Evolutionary conservation across 30 jellyfish, hydroid and myxozoan genomes (phyloP).

Genomic region (Rhopilema esculentum): DNA sequence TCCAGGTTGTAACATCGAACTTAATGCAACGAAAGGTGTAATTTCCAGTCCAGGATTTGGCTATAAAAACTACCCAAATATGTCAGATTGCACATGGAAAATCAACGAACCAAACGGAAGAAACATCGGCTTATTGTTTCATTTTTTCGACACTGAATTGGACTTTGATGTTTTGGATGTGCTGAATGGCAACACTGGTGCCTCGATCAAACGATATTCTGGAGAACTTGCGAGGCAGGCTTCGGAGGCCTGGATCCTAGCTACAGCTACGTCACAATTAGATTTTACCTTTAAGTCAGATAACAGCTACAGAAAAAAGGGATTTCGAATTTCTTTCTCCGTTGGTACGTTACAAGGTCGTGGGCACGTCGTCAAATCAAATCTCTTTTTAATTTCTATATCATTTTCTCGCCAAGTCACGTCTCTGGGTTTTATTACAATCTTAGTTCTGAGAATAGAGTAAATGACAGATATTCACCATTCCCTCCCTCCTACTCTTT

Average conservation of each 20-base stretch:
- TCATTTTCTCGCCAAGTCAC: too few species aligned
- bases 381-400: too few species aligned
- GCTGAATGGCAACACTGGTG: conserved; percentile 21
- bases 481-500: background rate
- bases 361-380: too few species aligned
- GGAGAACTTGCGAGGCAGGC: conserved; percentile 58
- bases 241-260: conserved; percentile 46
- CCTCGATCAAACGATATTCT: conserved; percentile 40
- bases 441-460: background rate
- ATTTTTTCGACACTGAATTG: conserved; percentile 82
- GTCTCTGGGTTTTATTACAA: too few species aligned
- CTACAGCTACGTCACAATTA: conserved; percentile 17
- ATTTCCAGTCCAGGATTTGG: conserved; percentile 92
- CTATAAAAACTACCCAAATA: conserved; percentile 66
- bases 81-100: conserved; percentile 74
- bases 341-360: conserved; percentile 69
- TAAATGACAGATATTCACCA: background rate
- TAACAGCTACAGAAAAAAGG: conserved; percentile 52
- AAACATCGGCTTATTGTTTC: conserved; percentile 65
- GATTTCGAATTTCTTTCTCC: conserved; percentile 85
- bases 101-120: conserved; percentile 54
- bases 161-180: conserved; percentile 60
- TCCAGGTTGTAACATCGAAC: conserved; percentile 74
- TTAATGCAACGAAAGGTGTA: conserved; percentile 68
- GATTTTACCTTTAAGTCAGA: conserved; percentile 65